Conservation (phyloP, 2,888 invertebrate species). For the Pristionchus arcanus region DNA sequence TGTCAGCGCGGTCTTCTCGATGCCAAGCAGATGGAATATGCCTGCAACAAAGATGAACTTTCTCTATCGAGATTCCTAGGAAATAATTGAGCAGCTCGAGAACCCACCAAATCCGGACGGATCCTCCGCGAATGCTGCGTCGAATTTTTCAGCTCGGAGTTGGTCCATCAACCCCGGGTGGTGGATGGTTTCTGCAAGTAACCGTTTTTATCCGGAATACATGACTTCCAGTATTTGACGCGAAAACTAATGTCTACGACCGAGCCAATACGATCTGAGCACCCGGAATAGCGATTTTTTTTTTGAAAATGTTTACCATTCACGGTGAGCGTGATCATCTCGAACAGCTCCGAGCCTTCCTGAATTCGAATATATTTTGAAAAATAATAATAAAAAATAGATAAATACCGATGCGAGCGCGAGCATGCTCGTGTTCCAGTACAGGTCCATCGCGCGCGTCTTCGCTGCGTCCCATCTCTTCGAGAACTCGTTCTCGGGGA, state of each 20-base stretch:
- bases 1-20: neutral
- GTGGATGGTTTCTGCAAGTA: neutral
- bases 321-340: neutral
- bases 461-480: neutral
- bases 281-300: too few species aligned
- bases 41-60: neutral
- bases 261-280: too few species aligned
- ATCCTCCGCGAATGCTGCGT: neutral
- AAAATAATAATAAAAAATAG: neutral
- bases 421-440: conserved; percentile 1
- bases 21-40: neutral
- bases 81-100: too few species aligned
- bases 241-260: too few species aligned
- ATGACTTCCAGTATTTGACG: too few species aligned
- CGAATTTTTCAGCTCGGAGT: neutral
- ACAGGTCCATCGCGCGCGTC: neutral
- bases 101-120: neutral
- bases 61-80: neutral
- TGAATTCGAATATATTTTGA: neutral
- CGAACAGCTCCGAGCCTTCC: neutral
- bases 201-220: neutral
- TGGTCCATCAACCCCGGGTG: neutral
- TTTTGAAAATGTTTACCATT: too few species aligned
- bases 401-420: neutral
- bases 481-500: neutral